phyloP scores from a whole-genome alignment of 2,797 vertebrate species.

The Sebastes minor region DNA sequence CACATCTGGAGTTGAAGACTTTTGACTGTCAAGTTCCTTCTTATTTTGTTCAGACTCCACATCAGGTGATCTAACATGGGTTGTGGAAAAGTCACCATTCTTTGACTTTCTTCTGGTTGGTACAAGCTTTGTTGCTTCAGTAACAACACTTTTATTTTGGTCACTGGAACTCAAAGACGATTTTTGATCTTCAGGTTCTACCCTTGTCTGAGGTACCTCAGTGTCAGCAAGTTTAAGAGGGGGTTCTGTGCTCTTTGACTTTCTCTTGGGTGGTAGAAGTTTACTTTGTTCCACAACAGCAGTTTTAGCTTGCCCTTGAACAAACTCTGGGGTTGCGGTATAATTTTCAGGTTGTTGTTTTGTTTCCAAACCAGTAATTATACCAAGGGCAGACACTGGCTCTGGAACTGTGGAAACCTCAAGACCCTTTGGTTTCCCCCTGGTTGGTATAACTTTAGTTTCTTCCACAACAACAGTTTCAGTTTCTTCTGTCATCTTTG shows the following conservation, averaged over 20 bases:
- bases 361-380: not conserved
- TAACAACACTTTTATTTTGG: not conserved
- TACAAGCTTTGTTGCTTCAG: slow-evolving; percentile 1
- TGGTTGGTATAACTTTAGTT: slow-evolving; percentile 3
- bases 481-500: not conserved
- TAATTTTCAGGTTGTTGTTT: not conserved
- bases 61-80: not conserved
- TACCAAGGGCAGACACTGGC: not conserved
- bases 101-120: slow-evolving; percentile 29
- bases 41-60: not conserved
- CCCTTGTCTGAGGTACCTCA: not conserved
- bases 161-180: not conserved
- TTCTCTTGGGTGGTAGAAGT: slow-evolving; percentile 43
- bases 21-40: not conserved
- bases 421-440: slow-evolving; percentile 20
- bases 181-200: not conserved
- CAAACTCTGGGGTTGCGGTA: not conserved
- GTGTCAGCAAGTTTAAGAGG: not conserved
- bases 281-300: slow-evolving; percentile 7
- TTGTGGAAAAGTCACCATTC: not conserved
- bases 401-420: slow-evolving; percentile 8
- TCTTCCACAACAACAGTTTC: not conserved
- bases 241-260: slow-evolving; percentile 31
- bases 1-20: not conserved
- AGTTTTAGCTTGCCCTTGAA: not conserved